Evolutionary conservation across 2,113 vertebrate genomes (phyloP).

Genomic region (Dipodomys spectabilis): DNA sequence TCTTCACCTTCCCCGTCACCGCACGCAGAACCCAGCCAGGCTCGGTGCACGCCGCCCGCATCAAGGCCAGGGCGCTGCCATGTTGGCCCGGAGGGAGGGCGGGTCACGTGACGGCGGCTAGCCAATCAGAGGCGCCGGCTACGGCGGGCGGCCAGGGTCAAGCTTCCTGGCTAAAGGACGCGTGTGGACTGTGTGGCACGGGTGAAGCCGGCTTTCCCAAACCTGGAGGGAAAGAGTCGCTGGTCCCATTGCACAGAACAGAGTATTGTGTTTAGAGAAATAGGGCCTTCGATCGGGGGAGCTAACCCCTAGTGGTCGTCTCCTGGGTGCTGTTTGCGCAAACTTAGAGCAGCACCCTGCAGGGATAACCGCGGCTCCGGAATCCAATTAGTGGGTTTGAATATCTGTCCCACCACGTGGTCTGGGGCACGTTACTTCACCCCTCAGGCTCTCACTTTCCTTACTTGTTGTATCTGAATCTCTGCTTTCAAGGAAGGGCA

Average conservation of each 20-base stretch:
- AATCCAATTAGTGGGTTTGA: constrained; percentile 37
- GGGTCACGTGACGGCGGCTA: constrained; percentile 66
- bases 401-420: background rate
- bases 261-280: constrained; percentile 12
- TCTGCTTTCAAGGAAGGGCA: background rate
- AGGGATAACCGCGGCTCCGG: background rate
- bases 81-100: constrained; percentile 70
- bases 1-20: background rate
- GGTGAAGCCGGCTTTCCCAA: no score
- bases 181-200: background rate
- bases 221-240: background rate
- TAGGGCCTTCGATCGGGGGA: background rate
- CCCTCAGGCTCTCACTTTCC: background rate
- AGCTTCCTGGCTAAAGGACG: background rate
- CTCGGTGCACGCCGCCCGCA: constrained; percentile 15
- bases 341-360: background rate
- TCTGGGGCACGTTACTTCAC: constrained; percentile 25
- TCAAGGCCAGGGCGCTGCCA: constrained; percentile 82
- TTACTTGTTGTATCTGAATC: background rate
- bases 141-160: constrained; percentile 46
- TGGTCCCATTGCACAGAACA: constrained; percentile 26
- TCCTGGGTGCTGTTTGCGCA: background rate
- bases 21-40: background rate
- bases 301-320: background rate
- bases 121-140: constrained; percentile 50